phyloP scores from a whole-genome alignment of 2,113 vertebrate species.

The Tetrao urogallus region DNA sequence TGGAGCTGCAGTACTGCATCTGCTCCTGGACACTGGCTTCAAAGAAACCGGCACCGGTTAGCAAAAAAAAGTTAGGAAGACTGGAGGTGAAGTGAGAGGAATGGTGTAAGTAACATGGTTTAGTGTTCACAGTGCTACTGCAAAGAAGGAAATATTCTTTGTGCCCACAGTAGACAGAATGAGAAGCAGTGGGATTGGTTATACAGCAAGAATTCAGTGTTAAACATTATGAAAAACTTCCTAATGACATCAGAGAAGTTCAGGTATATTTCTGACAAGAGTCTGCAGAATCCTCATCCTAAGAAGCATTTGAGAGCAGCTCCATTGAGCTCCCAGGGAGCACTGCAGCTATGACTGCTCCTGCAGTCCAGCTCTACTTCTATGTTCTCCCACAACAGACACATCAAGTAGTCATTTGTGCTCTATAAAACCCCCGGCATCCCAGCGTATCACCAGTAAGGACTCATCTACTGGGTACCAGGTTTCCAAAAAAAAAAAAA shows the following conservation, averaged over 20 bases:
- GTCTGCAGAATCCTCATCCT: background rate
- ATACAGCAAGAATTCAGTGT: background rate
- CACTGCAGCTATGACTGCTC: fast-evolving
- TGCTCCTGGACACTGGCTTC: fast-evolving
- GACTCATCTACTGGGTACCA: background rate
- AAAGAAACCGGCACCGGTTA: background rate
- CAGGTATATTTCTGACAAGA: fast-evolving
- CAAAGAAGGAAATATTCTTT: background rate
- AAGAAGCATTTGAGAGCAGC: background rate
- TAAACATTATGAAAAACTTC: background rate
- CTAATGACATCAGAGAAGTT: background rate
- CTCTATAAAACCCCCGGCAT: background rate
- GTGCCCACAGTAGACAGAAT: background rate
- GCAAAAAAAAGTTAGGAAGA: background rate
- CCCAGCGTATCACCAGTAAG: background rate
- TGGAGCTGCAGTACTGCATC: background rate
- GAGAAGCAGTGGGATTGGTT: background rate
- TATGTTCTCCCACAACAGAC: background rate
- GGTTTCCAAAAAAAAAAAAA: background rate
- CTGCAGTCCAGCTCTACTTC: background rate
- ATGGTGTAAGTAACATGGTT: fast-evolving
- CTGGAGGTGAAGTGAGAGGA: background rate
- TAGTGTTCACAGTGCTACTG: background rate
- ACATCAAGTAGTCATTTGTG: background rate
- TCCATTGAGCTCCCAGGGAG: background rate